Conservation (phyloP, 2,113 vertebrate genomes). For the Nothoprocta perdicaria region DNA sequence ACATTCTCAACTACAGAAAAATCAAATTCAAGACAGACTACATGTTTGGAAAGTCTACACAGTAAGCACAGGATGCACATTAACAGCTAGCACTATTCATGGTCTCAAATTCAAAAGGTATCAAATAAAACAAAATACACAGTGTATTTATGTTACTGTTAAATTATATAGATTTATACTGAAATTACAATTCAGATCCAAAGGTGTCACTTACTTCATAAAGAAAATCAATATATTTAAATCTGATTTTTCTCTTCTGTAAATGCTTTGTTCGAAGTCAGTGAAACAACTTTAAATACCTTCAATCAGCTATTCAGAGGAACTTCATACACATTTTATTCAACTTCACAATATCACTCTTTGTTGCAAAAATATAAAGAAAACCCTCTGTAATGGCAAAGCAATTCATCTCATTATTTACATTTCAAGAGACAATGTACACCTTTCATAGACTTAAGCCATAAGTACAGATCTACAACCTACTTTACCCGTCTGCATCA, state of each 20-base stretch:
- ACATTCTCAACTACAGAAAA: not conserved
- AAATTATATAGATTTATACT: not conserved
- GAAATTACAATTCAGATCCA: constrained; percentile 25
- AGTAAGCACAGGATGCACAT: not conserved
- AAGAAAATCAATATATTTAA: not conserved
- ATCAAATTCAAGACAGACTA: not conserved
- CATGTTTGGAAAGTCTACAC: not conserved
- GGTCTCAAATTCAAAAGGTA: not conserved
- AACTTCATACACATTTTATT: not conserved
- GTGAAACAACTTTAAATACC: not conserved
- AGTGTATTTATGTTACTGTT: not conserved
- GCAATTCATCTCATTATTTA: not conserved
- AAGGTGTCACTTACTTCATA: constrained; percentile 14
- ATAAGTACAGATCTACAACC: not conserved
- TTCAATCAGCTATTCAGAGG: not conserved
- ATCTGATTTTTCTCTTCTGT: not conserved
- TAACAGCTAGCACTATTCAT: not conserved
- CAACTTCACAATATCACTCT: not conserved
- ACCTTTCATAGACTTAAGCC: not conserved
- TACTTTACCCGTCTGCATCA: not conserved
- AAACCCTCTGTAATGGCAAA: not conserved
- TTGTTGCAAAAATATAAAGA: not conserved
- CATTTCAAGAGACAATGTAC: not conserved
- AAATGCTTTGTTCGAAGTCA: not conserved
- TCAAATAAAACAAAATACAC: not conserved